Base-by-base conservation (phyloP, 2,113 vertebrate genomes). In the Anarrhichthys ocellatus region DNA sequence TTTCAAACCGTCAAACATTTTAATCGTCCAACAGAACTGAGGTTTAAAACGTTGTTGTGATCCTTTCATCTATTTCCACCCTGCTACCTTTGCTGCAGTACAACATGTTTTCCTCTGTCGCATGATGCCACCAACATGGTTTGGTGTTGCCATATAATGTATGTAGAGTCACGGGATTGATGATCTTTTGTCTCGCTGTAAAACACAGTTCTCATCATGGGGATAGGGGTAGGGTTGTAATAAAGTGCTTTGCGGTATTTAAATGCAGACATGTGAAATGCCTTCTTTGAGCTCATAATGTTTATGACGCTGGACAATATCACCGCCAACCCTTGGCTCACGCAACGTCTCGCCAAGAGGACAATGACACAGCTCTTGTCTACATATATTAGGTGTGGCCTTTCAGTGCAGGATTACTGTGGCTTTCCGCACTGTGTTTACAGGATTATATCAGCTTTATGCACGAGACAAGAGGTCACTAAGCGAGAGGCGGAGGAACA, bases 1-100 rank as follows among this genome's bases (percentile, higher is more conserved):
- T 92, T 87, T 78, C 76, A 88, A 92, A 82, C 73, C 32, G 8
- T 82, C 50, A 82, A 68, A 92, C 88, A 76, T 92, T 92, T 92
- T 85, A 92, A 94, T 93, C 91, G 89, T 81, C 73, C 72, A 65
- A 82, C 61, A 81, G 78, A 65, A 76, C 79, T 83, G 78, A 84
- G 82, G 80, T 86, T 34, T 50, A 81, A 34, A 66, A 54, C 64
- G 50, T 80, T 73, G 54, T 74, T 76, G 48, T 29, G 70, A 65
- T 69, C 44, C 59, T 76, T 72, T 62, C 48, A 80, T 85, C 54
- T 73, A n/a, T 82, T 46, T 69, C 56, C 61, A 56, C 27, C 17
- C 8, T 1, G 13, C 62, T 81, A 73, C 52, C 50, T 82, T 71
- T 73, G n/a, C 42, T 38, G 52, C n/a, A 36, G 5, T 40, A 22